Base-by-base conservation (phyloP, 1,140 invertebrate species). In the Forficula auricularia region DNA sequence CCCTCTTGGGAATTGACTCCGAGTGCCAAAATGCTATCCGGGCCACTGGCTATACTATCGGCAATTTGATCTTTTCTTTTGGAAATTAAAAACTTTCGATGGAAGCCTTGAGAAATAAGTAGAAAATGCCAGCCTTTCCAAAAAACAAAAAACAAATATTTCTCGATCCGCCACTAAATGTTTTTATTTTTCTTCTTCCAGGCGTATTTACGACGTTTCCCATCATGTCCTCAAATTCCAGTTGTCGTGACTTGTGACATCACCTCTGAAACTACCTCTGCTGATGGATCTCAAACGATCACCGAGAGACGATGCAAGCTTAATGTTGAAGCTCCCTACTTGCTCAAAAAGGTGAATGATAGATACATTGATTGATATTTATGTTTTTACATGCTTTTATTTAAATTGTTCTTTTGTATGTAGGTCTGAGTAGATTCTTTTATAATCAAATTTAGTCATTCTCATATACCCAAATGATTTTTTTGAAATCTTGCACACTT, bases 141-240 rank as follows among this genome's bases (percentile, higher is more conserved):
- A n/a, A n/a, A n/a, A n/a, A n/a, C n/a, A n/a, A n/a, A n/a, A n/a
- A n/a, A n/a, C n/a, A n/a, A n/a, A n/a, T n/a, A n/a, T n/a, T n/a
- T n/a, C n/a, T n/a, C n/a, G n/a, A n/a, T n/a, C n/a, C n/a, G n/a
- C n/a, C n/a, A n/a, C n/a, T n/a, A n/a, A n/a, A n/a, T n/a, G n/a
- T n/a, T n/a, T n/a, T n/a, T n/a, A n/a, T n/a, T n/a, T n/a, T n/a
- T 55, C 54, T 50, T 50, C 48, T 65, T 64, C 8, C 60, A 95
- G 89, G 90, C 90, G 19, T 96, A 95, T 58, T 84, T 94, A 62
- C 74, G 77, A 46, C 72, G 91, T 38, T 96, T 97, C 63, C 91
- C 91, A 16, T 87, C 75, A 30, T 95, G 89, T 62, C 82, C 87
- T 31, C 82, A 92, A 68, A 96, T 97, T 55, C 91, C 91, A 32